These are phyloP conservation scores for Mastigias papua DNA, from an alignment of 30 jellyfish, hydroid and myxozoan species.

Conservation along the genomic window DNA sequence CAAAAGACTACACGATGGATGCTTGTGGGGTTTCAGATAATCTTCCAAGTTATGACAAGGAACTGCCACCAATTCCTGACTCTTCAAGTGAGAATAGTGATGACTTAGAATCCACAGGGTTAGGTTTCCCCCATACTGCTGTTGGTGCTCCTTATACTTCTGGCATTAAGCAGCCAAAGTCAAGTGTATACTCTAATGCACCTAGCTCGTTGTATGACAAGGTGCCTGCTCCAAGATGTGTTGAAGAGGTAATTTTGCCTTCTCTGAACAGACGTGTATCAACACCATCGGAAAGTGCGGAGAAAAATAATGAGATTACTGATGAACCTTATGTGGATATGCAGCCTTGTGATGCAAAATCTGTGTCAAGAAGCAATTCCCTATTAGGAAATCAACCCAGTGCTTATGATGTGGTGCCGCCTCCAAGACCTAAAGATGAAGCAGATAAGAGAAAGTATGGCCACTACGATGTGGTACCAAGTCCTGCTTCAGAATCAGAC, in stretches of 20 bases:
- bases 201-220: slow-evolving; percentile 16
- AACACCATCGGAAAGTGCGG: slow-evolving; percentile 52
- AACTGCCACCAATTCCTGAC: slow-evolving; percentile 68
- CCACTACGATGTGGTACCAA: slow-evolving; percentile 62
- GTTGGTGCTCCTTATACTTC: slow-evolving; percentile 1
- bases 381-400: background rate
- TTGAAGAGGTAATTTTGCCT: slow-evolving; percentile 6
- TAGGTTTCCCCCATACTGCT: slow-evolving; percentile 7
- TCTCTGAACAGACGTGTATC: background rate
- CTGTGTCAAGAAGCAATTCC: background rate
- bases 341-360: background rate
- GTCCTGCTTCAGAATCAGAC: slow-evolving; percentile 25
- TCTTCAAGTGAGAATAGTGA: background rate
- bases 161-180: slow-evolving; percentile 18
- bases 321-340: slow-evolving; percentile 72
- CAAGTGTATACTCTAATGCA: background rate
- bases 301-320: slow-evolving; percentile 23
- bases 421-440: slow-evolving; percentile 27
- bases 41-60: slow-evolving; percentile 35
- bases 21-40: background rate
- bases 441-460: background rate
- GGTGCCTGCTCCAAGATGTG: slow-evolving; percentile 54
- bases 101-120: background rate
- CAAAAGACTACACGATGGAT: background rate
- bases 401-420: slow-evolving; percentile 68